Conservation (phyloP, 2,797 vertebrate species). For the Leptodactylus fallax region DNA sequence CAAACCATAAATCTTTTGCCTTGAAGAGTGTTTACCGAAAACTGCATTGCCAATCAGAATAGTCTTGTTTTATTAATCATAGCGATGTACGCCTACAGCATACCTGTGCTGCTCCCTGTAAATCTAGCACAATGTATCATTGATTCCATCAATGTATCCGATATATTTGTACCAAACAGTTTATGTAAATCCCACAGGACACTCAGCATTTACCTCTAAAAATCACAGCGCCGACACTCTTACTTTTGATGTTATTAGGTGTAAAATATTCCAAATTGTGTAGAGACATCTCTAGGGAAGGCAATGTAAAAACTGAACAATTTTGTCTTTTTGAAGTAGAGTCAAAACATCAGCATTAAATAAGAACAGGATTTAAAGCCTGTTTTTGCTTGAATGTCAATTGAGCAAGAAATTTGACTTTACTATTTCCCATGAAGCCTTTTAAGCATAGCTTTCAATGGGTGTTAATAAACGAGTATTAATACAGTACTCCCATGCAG, state of each 20-base stretch:
- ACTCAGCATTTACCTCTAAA: conserved; percentile 62
- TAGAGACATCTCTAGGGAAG: conserved; percentile 70
- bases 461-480: conserved; percentile 36
- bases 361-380: conserved; percentile 30
- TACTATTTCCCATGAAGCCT: conserved; percentile 24
- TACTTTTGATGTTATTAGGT: conserved; percentile 66
- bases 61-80: neutral
- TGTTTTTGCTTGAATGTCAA: conserved; percentile 1
- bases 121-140: conserved; percentile 22
- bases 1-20: neutral
- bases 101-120: conserved; percentile 5
- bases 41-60: neutral
- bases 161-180: conserved; percentile 65
- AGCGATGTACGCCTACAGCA: conserved; percentile 18
- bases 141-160: conserved; percentile 52
- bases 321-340: conserved; percentile 72
- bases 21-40: neutral
- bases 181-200: conserved; percentile 64
- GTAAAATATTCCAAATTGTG: conserved; percentile 69
- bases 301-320: conserved; percentile 65
- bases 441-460: conserved; percentile 29
- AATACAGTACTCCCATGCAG: conserved; percentile 38
- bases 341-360: conserved; percentile 69
- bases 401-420: conserved; percentile 34
- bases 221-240: conserved; percentile 65